These are phyloP conservation scores for Gallinago stenura DNA, from an alignment of 2,797 vertebrate species.

Conservation along the genomic window DNA sequence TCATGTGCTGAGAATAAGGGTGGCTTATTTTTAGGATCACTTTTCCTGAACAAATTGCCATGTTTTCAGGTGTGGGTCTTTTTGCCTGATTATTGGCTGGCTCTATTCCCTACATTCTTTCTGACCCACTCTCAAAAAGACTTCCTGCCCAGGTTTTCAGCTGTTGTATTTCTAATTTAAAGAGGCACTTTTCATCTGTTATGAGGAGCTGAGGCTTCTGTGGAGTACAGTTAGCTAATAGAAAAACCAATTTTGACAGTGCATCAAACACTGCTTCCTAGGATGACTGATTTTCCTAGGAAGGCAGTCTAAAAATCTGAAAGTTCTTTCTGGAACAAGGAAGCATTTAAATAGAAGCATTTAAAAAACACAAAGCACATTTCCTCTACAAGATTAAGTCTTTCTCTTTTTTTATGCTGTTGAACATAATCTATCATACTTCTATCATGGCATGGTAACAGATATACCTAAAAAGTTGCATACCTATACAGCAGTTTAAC, in stretches of 20 bases:
- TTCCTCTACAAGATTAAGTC: background rate
- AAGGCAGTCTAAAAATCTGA: background rate
- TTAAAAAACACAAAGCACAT: background rate
- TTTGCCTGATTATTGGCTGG: background rate
- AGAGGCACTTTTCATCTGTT: background rate
- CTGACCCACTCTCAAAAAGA: background rate
- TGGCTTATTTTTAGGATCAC: background rate
- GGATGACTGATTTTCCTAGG: background rate
- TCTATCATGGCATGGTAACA: background rate
- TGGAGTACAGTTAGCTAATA: background rate
- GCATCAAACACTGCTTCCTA: background rate
- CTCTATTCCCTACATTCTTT: background rate
- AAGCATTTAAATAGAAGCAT: background rate
- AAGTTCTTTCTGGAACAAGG: background rate
- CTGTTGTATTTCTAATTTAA: background rate
- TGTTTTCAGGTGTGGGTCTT: background rate
- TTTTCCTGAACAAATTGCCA: background rate
- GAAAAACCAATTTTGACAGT: background rate
- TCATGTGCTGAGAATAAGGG: background rate
- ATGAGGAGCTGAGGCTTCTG: background rate
- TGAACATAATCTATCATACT: background rate
- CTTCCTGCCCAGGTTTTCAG: background rate
- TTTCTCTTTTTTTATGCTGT: background rate
- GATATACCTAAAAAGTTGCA: background rate
- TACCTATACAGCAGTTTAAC: background rate